A percentile compares a stretch with the other conserved stretches of the same genome.
phyloP scores from a whole-genome alignment of 2,888 invertebrate species.

The Chloroclystis v-ata region DNA sequence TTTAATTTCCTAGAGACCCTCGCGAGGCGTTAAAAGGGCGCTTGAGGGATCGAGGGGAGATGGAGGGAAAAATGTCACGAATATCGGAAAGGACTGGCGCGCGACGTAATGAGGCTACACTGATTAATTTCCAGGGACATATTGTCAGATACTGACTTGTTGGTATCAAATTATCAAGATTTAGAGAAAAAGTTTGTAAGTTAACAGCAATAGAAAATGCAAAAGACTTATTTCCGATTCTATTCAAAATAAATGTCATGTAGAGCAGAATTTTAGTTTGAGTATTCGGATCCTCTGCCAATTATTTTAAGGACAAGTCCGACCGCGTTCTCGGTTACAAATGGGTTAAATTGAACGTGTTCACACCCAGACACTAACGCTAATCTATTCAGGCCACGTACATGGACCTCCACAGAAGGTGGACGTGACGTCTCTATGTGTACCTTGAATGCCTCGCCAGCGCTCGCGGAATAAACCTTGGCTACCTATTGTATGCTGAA shows the following conservation, averaged over 20 bases:
- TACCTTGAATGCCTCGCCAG: neutral
- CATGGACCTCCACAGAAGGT: conserved; percentile 58
- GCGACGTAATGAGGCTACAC: conserved; percentile 45
- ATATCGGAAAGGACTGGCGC: conserved; percentile 39
- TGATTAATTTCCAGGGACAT: conserved; percentile 49
- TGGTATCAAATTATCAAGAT: conserved; percentile 14
- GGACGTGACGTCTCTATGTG: conserved; percentile 56
- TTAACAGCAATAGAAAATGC: too few species aligned
- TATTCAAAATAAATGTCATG: too few species aligned
- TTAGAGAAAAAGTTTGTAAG: neutral
- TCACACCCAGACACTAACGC: conserved; percentile 36
- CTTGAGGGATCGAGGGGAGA: conserved; percentile 48
- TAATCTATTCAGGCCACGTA: conserved; percentile 57
- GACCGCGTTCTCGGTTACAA: conserved; percentile 29
- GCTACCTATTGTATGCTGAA: conserved; percentile 21
- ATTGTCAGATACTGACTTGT: conserved; percentile 29
- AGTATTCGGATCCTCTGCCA: neutral
- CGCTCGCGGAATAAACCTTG: conserved; percentile 1
- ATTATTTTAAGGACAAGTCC: conserved; percentile 8
- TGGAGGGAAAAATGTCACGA: conserved; percentile 52
- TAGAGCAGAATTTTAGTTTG: neutral
- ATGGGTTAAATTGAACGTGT: conserved; percentile 42
- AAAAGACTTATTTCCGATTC: too few species aligned
- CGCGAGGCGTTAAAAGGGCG: conserved; percentile 62
- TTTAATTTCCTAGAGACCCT: conserved; percentile 60